A percentile compares a stretch with the other conserved stretches of the same genome.
Conservation (phyloP, 2,797 vertebrate genomes). For the Sebastes matsubarae region DNA sequence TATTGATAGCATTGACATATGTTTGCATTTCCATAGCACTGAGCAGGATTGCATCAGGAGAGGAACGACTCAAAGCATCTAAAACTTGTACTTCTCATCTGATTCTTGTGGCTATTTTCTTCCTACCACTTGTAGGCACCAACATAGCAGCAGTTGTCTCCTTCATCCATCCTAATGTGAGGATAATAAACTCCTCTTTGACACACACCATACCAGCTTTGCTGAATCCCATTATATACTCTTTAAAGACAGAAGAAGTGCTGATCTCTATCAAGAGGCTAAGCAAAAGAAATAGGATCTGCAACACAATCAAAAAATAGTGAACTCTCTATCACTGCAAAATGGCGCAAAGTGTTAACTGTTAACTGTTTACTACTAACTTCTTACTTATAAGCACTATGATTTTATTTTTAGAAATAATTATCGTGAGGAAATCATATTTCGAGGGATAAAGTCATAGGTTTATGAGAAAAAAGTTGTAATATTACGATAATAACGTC, state of each 20-base stretch:
- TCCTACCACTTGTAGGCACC: slow-evolving; percentile 44
- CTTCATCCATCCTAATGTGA: slow-evolving; percentile 44
- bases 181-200: slow-evolving; percentile 62
- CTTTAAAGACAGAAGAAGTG: slow-evolving; percentile 73
- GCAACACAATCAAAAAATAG: background rate
- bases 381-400: background rate
- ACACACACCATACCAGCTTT: slow-evolving; percentile 57
- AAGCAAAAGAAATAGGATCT: background rate
- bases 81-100: slow-evolving; percentile 73
- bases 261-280: slow-evolving; percentile 47
- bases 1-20: slow-evolving; percentile 60
- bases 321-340: background rate
- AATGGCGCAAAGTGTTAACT: background rate
- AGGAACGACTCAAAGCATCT: slow-evolving; percentile 49
- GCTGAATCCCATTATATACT: slow-evolving; percentile 73
- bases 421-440: background rate
- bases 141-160: slow-evolving; percentile 3
- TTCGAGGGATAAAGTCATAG: too few species aligned
- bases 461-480: too few species aligned
- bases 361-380: background rate
- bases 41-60: slow-evolving; percentile 43
- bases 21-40: slow-evolving; percentile 53
- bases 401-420: background rate
- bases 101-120: slow-evolving; percentile 65
- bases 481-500: too few species aligned